phyloP scores from a whole-genome alignment of 2,113 vertebrate species.

The Potamarius usumacintae region DNA sequence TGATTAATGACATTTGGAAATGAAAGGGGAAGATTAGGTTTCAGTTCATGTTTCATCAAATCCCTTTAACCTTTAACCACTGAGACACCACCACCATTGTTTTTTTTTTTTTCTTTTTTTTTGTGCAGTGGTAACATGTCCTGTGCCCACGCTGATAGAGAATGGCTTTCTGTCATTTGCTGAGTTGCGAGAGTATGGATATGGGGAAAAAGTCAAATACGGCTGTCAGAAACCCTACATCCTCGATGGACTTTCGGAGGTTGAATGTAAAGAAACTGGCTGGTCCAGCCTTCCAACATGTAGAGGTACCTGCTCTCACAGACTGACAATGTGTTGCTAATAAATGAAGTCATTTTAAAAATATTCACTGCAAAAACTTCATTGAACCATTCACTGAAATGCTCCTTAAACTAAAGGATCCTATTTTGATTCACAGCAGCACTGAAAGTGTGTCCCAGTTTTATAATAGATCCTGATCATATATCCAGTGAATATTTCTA shows the following conservation, averaged over 20 bases:
- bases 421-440: too few relatives aligned
- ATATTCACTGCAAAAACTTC: too few relatives aligned
- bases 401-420: too few relatives aligned
- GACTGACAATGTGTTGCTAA: too few relatives aligned
- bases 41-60: background rate
- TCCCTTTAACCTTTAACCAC: background rate
- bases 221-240: constrained; percentile 76
- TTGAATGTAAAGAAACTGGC: constrained; percentile 78
- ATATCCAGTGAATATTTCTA: too few relatives aligned
- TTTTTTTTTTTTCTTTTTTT: too few relatives aligned
- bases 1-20: background rate
- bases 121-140: constrained; percentile 79
- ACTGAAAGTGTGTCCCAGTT: too few relatives aligned
- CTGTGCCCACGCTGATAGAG: constrained; percentile 73
- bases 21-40: background rate
- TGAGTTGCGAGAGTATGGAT: constrained; percentile 72
- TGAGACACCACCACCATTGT: background rate
- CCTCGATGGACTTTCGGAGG: constrained; percentile 76
- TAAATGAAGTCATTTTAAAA: too few relatives aligned
- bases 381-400: too few relatives aligned
- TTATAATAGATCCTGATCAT: too few relatives aligned
- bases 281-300: constrained; percentile 79
- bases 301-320: constrained; percentile 25
- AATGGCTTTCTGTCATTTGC: constrained; percentile 83
- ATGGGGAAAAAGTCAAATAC: constrained; percentile 80